Base-by-base conservation (phyloP, 35 echinoderm and acorn worm species). In the Nesometra sesokonis region DNA sequence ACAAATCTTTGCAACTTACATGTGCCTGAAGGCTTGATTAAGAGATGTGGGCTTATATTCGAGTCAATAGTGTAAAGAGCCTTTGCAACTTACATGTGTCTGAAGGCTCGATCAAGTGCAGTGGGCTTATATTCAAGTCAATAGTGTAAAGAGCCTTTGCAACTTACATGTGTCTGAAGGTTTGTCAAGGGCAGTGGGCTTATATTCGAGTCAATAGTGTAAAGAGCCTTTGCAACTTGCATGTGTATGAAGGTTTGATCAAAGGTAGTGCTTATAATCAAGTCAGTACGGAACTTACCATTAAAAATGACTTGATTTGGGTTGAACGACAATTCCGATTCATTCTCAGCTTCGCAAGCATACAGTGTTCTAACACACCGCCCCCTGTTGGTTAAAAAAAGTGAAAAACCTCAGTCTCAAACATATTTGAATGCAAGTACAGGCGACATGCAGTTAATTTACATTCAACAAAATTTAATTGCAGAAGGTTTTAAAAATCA, bases 301-400 rank as follows among this genome's bases (percentile, higher is more conserved):
- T 97, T 97, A 29, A 93, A 87, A 82, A 97, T 97, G 92, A 97
- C 94, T 91, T 97, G 92, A 77, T 97, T 97, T 17, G 95, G 92
- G 90, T 91, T 82, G 76, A 97, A 97, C 34, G 95, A 97, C 77
- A 97, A 85, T 77, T 97, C 95, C 35, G 95, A 94, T 57, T 97
- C 95, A 89, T 97, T 97, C 86, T 97, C 95, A 35, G 95, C 95
- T 46, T 97, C 92, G 81, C 95, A 97, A 79, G 95, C 95, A 88
- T 97, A 97, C 85, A 97, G 78, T 32, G 95, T 97, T 85, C 95
- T 86, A 52, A 97, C 95, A 94, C 95, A 97, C 77, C 93, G 91
- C 77, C 92, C 95, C 91, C 92, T 97, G 83, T 46, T 79, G 79
- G 52, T 77, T 76, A 88, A 79, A 83, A 39, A 37, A 5, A 31